Conservation (phyloP, 2,797 vertebrate genomes). For the Fistularia tabacaria region DNA sequence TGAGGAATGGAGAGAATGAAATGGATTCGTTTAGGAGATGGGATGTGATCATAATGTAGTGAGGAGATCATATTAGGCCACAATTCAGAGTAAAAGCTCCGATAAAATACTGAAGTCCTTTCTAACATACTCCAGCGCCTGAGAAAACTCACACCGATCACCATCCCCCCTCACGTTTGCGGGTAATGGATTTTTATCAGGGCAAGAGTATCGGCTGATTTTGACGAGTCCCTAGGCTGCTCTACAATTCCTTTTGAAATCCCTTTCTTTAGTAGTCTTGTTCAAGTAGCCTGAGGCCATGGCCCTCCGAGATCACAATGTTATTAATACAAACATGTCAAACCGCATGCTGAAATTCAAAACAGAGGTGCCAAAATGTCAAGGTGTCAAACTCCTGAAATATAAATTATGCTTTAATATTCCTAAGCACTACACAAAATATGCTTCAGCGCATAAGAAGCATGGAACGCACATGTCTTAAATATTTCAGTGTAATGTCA, state of each 20-base stretch:
- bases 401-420: constrained; percentile 80
- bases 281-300: constrained; percentile 79
- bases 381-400: constrained; percentile 80
- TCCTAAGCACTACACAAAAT: constrained; percentile 73
- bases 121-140: constrained; percentile 14
- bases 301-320: constrained; percentile 83
- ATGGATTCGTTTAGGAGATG: too few species aligned
- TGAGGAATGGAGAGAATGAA: too few species aligned
- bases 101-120: constrained; percentile 10
- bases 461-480: constrained; percentile 44
- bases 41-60: too few species aligned
- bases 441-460: constrained; percentile 63
- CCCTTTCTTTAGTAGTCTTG: constrained; percentile 80
- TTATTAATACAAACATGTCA: constrained; percentile 85
- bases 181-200: constrained; percentile 82
- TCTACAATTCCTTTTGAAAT: constrained; percentile 84
- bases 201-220: constrained; percentile 77
- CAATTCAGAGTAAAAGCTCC: constrained; percentile 5
- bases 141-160: constrained; percentile 12
- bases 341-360: constrained; percentile 81
- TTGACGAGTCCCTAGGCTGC: constrained; percentile 79
- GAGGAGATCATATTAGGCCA: constrained; percentile 8
- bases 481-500: constrained; percentile 68
- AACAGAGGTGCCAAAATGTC: constrained; percentile 80
- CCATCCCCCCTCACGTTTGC: constrained; percentile 58